These are phyloP conservation scores for Pegea sp. DNA, from an alignment of 23 tunicate species.

Conservation along the genomic window DNA sequence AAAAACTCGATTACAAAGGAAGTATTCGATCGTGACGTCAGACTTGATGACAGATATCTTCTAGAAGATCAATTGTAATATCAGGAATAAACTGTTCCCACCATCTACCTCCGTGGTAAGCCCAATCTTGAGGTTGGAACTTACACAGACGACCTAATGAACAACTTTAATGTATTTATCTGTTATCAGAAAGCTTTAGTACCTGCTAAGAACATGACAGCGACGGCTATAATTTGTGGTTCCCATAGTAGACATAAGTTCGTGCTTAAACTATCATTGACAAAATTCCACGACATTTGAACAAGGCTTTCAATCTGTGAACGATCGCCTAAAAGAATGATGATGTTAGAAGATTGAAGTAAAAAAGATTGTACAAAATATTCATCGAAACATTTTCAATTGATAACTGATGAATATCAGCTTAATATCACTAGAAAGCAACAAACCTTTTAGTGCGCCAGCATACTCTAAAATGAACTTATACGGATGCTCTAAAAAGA, in stretches of 20 bases:
- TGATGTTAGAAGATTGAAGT: not conserved
- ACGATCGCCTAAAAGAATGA: conserved; percentile 19
- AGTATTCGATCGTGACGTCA: too few species aligned
- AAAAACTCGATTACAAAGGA: too few species aligned
- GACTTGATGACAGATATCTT: conserved; percentile 61
- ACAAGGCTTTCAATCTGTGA: conserved; percentile 63
- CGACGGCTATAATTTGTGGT: conserved; percentile 86
- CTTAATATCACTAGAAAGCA: too few species aligned
- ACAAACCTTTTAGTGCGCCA: conserved; percentile 56
- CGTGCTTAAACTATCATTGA: conserved; percentile 70
- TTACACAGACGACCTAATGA: conserved; percentile 46
- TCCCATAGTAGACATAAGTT: conserved; percentile 82
- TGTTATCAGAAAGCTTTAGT: not conserved
- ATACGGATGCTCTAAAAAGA: conserved; percentile 74
- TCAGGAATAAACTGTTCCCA: conserved; percentile 94
- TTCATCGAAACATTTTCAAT: too few species aligned
- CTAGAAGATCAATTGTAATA: conserved; percentile 52
- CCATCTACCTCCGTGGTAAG: conserved; percentile 71
- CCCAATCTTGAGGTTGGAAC: conserved; percentile 83
- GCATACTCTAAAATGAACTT: conserved; percentile 76
- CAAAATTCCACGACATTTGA: conserved; percentile 88
- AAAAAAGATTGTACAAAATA: too few species aligned
- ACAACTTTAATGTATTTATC: too few species aligned
- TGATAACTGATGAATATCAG: too few species aligned
- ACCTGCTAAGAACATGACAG: conserved; percentile 90